phyloP scores from a whole-genome alignment of 2,797 vertebrate genomes.

The Chiloscyllium punctatum region DNA sequence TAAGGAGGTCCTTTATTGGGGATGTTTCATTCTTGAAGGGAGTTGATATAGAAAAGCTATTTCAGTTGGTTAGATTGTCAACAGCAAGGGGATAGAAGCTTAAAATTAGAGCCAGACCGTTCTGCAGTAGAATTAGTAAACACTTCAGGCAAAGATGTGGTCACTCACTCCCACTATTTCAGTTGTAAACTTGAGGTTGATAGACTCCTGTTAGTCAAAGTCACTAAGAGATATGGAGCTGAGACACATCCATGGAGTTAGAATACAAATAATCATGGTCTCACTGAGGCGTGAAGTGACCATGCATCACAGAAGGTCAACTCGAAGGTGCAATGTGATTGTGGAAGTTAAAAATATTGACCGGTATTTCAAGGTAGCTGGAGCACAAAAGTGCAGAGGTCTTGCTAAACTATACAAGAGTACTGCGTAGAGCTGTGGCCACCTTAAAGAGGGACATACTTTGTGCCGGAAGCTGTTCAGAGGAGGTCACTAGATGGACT shows the following conservation, averaged over 20 bases:
- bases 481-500: neutral
- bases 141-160: no score
- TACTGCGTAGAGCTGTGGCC: neutral
- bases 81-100: neutral
- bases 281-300: neutral
- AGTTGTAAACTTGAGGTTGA: neutral
- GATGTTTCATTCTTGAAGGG: neutral
- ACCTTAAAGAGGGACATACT: neutral
- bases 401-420: neutral
- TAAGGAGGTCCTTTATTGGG: neutral
- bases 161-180: neutral
- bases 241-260: neutral
- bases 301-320: no score
- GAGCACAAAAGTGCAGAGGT: neutral
- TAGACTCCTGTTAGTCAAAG: neutral
- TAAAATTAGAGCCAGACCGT: no score
- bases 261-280: neutral
- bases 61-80: neutral
- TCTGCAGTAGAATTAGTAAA: neutral
- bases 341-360: neutral
- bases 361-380: neutral
- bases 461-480: neutral
- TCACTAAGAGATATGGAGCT: neutral
- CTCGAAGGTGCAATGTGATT: no score
- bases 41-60: neutral